Percentiles rank a stretch among this genome's conserved stretches.
phyloP scores from a whole-genome alignment of 1,140 invertebrate species.

The Idris sp. region DNA sequence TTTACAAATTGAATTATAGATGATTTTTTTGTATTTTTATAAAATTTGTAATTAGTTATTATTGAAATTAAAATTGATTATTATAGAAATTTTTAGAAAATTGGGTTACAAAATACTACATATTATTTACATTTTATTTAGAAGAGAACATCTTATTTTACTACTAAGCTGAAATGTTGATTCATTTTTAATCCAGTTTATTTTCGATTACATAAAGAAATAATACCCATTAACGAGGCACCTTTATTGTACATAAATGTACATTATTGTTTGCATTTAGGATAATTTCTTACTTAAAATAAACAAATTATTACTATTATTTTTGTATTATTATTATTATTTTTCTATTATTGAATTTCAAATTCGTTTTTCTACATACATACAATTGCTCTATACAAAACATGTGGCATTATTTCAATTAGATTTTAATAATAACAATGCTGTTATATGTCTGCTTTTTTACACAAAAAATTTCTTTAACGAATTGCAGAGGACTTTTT shows the following conservation, averaged over 20 bases:
- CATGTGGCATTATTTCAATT: constrained; percentile 14
- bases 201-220: constrained; percentile 35
- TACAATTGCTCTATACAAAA: constrained; percentile 3
- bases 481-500: constrained; percentile 7
- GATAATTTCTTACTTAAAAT: constrained; percentile 38
- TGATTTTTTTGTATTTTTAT: too few species aligned
- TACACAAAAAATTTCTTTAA: constrained; percentile 11
- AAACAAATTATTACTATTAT: too few species aligned
- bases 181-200: too few species aligned
- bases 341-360: constrained; percentile 2
- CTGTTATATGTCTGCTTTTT: constrained; percentile 3
- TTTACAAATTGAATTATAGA: too few species aligned
- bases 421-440: constrained; percentile 1
- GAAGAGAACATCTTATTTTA: too few species aligned
- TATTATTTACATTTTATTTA: neutral
- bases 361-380: constrained; percentile 9
- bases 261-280: constrained; percentile 66
- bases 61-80: too few species aligned
- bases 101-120: too few species aligned
- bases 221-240: constrained; percentile 21
- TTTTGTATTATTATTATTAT: neutral
- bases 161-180: too few species aligned
- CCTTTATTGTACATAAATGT: constrained; percentile 47
- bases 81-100: too few species aligned
- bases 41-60: too few species aligned